Evolutionary conservation across 2,113 vertebrate species (phyloP).

Genomic region (Dryoscopus gambensis): DNA sequence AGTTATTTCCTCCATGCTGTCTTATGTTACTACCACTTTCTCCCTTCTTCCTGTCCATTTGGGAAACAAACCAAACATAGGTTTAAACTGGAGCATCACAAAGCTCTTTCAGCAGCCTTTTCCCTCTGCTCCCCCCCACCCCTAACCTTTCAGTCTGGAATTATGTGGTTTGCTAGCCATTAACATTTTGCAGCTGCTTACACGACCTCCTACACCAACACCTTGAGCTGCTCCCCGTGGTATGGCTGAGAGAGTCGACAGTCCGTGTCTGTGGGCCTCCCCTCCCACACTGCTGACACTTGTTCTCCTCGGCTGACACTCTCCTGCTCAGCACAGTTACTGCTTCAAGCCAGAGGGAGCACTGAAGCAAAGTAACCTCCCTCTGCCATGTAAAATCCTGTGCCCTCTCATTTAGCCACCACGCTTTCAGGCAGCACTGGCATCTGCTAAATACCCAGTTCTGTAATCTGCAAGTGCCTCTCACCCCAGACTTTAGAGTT

Average conservation of each 20-base stretch:
- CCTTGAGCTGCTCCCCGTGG: background rate
- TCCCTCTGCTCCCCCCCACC: background rate
- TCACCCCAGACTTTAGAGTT: background rate
- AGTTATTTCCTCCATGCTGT: background rate
- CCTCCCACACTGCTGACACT: background rate
- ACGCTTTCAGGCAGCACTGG: background rate
- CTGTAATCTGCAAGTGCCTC: background rate
- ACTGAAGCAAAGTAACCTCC: background rate
- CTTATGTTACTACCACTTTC: background rate
- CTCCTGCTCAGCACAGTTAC: background rate
- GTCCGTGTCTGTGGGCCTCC: background rate
- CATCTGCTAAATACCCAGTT: background rate
- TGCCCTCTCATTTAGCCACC: background rate
- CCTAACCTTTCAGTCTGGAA: background rate
- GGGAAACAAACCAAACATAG: background rate
- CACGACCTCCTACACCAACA: background rate
- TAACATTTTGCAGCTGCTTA: background rate
- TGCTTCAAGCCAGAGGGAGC: background rate
- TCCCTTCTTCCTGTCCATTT: background rate
- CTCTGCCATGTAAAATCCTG: background rate
- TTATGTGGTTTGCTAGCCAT: background rate
- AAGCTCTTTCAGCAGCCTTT: background rate
- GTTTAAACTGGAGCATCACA: background rate
- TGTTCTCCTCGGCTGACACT: background rate
- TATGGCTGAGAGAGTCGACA: background rate